A percentile compares a stretch with the other conserved stretches of the same genome.
phyloP scores from a whole-genome alignment of 1,140 invertebrate species.

The Cherax quadricarinatus region DNA sequence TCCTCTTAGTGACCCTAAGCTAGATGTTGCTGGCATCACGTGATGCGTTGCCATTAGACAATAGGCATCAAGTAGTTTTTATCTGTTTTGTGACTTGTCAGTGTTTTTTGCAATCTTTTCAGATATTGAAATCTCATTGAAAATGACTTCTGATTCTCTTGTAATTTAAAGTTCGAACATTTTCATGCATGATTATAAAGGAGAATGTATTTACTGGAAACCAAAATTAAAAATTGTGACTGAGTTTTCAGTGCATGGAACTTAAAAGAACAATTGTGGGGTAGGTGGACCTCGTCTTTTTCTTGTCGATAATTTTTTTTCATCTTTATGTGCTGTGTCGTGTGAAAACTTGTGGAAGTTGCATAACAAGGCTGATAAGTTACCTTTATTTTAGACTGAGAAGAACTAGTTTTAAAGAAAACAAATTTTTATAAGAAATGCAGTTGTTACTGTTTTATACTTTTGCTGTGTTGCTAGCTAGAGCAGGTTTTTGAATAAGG shows the following conservation, averaged over 20 bases:
- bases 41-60: slow-evolving; percentile 19
- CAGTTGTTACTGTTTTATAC: not conserved
- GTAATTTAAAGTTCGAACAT: not conserved
- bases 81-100: slow-evolving; percentile 18
- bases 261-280: not conserved
- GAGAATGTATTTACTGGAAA: not conserved
- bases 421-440: not conserved
- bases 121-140: not conserved
- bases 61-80: slow-evolving; percentile 5
- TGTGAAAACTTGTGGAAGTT: not conserved
- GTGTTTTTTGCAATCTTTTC: slow-evolving; percentile 5
- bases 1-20: slow-evolving; percentile 67
- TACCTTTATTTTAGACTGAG: not conserved
- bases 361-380: not conserved
- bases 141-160: not conserved
- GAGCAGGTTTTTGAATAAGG: not conserved
- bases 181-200: not conserved
- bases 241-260: not conserved
- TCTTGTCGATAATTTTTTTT: not conserved
- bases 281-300: not conserved
- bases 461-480: not conserved
- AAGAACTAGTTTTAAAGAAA: not conserved
- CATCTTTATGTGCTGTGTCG: not conserved
- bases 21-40: slow-evolving; percentile 66
- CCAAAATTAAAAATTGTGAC: not conserved